Evolutionary conservation across 2,888 invertebrate species (phyloP).

Genomic region (Acrocera orbiculus): DNA sequence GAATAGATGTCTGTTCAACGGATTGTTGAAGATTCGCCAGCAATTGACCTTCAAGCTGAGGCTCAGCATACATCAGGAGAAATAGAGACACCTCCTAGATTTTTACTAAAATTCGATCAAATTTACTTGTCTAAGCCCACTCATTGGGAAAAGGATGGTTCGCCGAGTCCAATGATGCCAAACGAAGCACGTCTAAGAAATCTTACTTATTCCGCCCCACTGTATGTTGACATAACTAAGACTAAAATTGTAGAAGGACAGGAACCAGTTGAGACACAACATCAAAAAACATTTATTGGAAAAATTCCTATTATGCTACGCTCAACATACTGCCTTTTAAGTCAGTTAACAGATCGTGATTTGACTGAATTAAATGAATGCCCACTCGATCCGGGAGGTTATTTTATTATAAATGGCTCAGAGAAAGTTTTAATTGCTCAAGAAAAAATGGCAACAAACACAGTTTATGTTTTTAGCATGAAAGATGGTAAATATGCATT

Average conservation of each 20-base stretch:
- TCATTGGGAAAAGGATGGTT: slow-evolving; percentile 99
- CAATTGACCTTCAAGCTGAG: slow-evolving; percentile 93
- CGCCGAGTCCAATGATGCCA: slow-evolving; percentile 99
- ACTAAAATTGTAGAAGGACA: slow-evolving; percentile 81
- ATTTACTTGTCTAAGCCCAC: slow-evolving; percentile 98
- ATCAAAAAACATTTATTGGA: slow-evolving; percentile 57
- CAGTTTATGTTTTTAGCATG: slow-evolving; percentile 99
- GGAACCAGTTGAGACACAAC: slow-evolving; percentile 70
- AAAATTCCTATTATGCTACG: slow-evolving; percentile 99
- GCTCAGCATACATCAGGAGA: slow-evolving; percentile 91
- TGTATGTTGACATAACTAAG: slow-evolving; percentile 98
- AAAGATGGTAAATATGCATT: slow-evolving; percentile 99
- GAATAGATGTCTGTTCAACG: slow-evolving; percentile 87
- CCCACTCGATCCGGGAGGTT: slow-evolving; percentile 97
- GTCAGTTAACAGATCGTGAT: slow-evolving; percentile 94
- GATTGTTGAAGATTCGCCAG: slow-evolving; percentile 98
- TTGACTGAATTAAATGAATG: slow-evolving; percentile 98
- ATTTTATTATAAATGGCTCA: slow-evolving; percentile 98
- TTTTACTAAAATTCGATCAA: slow-evolving; percentile 93
- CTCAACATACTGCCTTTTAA: slow-evolving; percentile 90
- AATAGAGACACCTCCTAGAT: slow-evolving; percentile 79
- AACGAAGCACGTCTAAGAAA: slow-evolving; percentile 96
- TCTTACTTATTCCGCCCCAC: slow-evolving; percentile 92
- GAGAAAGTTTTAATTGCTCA: slow-evolving; percentile 98
- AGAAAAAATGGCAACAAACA: slow-evolving; percentile 99